phyloP scores from a whole-genome alignment of 1,140 invertebrate genomes.

The Trichonephila clavipes region DNA sequence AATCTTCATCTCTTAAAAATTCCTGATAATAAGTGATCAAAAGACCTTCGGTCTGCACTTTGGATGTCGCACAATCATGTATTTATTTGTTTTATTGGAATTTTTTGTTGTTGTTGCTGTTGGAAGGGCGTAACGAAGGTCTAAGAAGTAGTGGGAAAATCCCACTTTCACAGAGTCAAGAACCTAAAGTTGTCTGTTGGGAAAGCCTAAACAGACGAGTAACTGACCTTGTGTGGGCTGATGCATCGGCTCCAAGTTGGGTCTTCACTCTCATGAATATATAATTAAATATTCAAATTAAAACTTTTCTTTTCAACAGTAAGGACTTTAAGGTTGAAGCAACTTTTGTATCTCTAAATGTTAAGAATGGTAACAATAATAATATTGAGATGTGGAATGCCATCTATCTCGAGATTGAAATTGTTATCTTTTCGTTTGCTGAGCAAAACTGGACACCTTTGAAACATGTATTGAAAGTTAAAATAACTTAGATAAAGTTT shows the following conservation, averaged over 20 bases:
- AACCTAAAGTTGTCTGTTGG: slow-evolving; percentile 42
- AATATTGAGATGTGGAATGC: neutral
- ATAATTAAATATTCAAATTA: slow-evolving; percentile 42
- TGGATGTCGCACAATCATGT: slow-evolving; percentile 18
- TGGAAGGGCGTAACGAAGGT: slow-evolving; percentile 24
- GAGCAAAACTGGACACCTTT: neutral
- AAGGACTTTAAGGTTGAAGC: neutral
- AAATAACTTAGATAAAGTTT: neutral
- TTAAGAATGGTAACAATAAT: slow-evolving; percentile 24
- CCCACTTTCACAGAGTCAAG: slow-evolving; percentile 29
- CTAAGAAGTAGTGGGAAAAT: slow-evolving; percentile 44
- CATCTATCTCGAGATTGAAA: neutral
- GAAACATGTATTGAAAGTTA: neutral
- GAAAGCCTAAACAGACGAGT: neutral
- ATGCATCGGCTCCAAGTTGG: slow-evolving; percentile 45
- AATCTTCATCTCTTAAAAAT: slow-evolving; percentile 12
- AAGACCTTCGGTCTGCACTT: neutral
- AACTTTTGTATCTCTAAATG: slow-evolving; percentile 9
- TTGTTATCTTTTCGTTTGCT: neutral
- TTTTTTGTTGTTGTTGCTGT: neutral
- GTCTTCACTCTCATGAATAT: slow-evolving; percentile 35
- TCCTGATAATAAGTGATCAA: neutral
- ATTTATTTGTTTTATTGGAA: slow-evolving; percentile 35
- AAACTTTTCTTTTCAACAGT: slow-evolving; percentile 21
- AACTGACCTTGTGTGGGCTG: slow-evolving; percentile 52